These are phyloP conservation scores for Xanthorhoe designata DNA, from an alignment of 2,888 invertebrate genomes.

Conservation along the genomic window DNA sequence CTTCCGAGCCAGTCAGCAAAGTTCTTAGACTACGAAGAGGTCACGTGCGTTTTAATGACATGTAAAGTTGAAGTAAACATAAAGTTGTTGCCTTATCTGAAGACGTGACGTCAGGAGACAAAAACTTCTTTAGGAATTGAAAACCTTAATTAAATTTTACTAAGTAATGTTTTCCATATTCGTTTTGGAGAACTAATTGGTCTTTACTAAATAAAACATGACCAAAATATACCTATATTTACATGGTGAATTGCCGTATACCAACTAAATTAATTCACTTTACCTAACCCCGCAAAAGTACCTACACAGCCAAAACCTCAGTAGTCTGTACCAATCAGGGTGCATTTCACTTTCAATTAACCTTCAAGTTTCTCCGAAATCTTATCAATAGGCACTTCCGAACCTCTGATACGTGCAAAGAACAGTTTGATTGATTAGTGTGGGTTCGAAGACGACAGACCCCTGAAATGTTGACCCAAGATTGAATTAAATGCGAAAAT, in stretches of 20 bases:
- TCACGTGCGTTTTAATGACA: constrained; percentile 24
- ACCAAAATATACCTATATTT: too few species aligned
- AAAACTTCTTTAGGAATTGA: background rate
- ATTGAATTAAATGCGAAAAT: constrained; percentile 60
- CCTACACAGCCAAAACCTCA: background rate
- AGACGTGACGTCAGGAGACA: constrained; percentile 18
- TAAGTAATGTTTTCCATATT: too few species aligned
- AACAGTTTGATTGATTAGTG: constrained; percentile 65
- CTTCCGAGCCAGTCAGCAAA: background rate
- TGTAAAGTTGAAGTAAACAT: constrained; percentile 21
- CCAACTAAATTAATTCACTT: background rate
- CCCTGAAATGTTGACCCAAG: constrained; percentile 54
- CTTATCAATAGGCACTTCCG: constrained; percentile 30
- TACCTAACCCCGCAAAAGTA: background rate
- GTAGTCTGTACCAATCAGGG: background rate
- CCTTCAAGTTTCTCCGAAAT: constrained; percentile 17
- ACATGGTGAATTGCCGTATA: too few species aligned
- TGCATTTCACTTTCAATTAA: constrained; percentile 7
- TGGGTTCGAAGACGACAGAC: constrained; percentile 61
- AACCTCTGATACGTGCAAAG: constrained; percentile 32
- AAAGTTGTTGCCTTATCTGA: constrained; percentile 6
- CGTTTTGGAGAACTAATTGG: too few species aligned
- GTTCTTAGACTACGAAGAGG: constrained; percentile 6
- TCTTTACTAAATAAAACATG: too few species aligned
- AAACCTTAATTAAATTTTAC: too few species aligned